Conservation (phyloP, 2,797 vertebrate genomes). For the Lindbergichthys nudifrons region DNA sequence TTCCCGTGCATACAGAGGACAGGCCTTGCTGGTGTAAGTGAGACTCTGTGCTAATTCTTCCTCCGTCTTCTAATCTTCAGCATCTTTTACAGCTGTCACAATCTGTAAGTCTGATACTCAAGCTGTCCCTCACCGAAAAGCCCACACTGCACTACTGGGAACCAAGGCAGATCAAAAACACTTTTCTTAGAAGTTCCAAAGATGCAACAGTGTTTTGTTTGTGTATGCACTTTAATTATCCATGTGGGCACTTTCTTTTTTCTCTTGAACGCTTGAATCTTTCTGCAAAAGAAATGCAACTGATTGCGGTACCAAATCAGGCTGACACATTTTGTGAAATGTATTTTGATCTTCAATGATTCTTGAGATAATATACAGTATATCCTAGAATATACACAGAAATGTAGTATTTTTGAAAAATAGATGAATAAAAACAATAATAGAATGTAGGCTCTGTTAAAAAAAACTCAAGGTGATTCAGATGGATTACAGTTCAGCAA, state of each 20-base stretch:
- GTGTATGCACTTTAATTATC: neutral
- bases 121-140: neutral
- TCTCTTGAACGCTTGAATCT: too few species aligned
- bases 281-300: too few species aligned
- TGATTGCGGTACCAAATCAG: too few species aligned
- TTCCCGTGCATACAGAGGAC: conserved; percentile 44
- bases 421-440: too few species aligned
- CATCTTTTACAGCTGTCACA: neutral
- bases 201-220: neutral
- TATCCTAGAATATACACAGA: too few species aligned
- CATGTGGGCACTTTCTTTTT: neutral
- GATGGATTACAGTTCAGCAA: too few species aligned
- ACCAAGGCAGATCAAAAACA: neutral
- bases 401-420: too few species aligned
- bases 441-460: too few species aligned
- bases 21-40: neutral
- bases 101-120: neutral
- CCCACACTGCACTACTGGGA: neutral
- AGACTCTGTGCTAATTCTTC: conserved; percentile 49
- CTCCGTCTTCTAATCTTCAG: conserved; percentile 32
- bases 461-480: too few species aligned
- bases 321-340: too few species aligned
- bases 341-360: too few species aligned
- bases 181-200: neutral
- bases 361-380: too few species aligned